Conservation (phyloP, 92 coral and sea anemone genomes). For the Palythoa grandis region DNA sequence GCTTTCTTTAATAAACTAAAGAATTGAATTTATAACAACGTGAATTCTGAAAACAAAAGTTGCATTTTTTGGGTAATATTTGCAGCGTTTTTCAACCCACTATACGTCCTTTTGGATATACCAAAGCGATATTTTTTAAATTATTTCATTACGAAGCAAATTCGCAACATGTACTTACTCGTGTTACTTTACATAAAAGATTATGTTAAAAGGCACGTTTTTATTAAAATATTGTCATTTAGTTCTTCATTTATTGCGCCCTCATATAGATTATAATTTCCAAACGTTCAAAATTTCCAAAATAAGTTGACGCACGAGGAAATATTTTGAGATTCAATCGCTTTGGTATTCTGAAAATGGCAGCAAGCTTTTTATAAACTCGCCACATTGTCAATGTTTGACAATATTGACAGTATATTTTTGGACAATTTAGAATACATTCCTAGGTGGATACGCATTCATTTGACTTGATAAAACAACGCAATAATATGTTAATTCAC, state of each 20-base stretch:
- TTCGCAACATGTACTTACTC: no score
- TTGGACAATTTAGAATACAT: constrained; percentile 24
- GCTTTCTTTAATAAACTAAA: no score
- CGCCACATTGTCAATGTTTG: constrained; percentile 29
- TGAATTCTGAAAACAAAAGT: no score
- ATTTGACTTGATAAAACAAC: background rate
- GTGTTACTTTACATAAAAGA: no score
- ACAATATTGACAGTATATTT: background rate
- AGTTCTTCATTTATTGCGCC: background rate
- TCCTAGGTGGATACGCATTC: constrained; percentile 33
- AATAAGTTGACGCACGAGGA: no score
- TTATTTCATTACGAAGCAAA: no score
- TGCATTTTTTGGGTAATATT: no score
- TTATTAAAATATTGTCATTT: background rate
- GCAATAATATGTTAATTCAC: background rate
- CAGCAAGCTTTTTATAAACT: background rate
- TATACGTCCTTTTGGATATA: no score
- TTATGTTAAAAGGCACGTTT: no score
- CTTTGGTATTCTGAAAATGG: background rate
- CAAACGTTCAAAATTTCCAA: background rate
- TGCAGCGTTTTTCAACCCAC: no score
- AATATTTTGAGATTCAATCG: background rate
- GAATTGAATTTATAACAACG: no score
- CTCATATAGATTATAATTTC: background rate
- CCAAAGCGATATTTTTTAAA: no score